Evolutionary conservation across 1,140 invertebrate genomes (phyloP).

Genomic region (Lordiphosa stackelbergi): DNA sequence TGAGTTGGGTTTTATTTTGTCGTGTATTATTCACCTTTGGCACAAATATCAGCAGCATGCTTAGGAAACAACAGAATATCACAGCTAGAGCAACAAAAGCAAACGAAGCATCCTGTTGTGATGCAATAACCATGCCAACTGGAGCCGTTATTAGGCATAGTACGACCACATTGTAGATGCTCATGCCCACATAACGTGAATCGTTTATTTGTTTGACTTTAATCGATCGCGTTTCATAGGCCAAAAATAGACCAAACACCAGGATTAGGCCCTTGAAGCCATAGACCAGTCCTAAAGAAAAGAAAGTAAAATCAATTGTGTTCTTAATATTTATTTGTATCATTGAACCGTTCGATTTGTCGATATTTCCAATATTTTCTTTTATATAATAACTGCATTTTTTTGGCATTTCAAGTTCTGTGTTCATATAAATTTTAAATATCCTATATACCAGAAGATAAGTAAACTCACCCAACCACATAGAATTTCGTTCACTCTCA

Average conservation of each 20-base stretch:
- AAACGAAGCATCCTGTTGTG: slow-evolving; percentile 97
- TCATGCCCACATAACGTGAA: slow-evolving; percentile 98
- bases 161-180: slow-evolving; percentile 99
- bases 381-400: too few species aligned
- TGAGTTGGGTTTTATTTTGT: not conserved
- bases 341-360: too few species aligned
- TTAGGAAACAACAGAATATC: slow-evolving; percentile 97
- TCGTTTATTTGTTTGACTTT: slow-evolving; percentile 97
- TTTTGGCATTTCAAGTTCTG: too few species aligned
- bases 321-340: too few species aligned
- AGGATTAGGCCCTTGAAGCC: slow-evolving; percentile 97
- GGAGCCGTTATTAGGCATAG: slow-evolving; percentile 97
- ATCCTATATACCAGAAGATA: not conserved
- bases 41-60: slow-evolving; percentile 97
- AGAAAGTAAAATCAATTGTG: too few species aligned
- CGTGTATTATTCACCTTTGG: slow-evolving; percentile 86
- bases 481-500: slow-evolving; percentile 93
- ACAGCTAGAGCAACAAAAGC: slow-evolving; percentile 96
- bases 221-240: slow-evolving; percentile 97
- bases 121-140: slow-evolving; percentile 96
- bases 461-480: slow-evolving; percentile 91
- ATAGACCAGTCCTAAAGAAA: slow-evolving; percentile 90
- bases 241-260: slow-evolving; percentile 97
- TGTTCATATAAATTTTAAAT: too few species aligned
- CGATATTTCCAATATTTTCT: too few species aligned